Conservation (phyloP, 2,888 invertebrate genomes). For the Atrina japonica region DNA sequence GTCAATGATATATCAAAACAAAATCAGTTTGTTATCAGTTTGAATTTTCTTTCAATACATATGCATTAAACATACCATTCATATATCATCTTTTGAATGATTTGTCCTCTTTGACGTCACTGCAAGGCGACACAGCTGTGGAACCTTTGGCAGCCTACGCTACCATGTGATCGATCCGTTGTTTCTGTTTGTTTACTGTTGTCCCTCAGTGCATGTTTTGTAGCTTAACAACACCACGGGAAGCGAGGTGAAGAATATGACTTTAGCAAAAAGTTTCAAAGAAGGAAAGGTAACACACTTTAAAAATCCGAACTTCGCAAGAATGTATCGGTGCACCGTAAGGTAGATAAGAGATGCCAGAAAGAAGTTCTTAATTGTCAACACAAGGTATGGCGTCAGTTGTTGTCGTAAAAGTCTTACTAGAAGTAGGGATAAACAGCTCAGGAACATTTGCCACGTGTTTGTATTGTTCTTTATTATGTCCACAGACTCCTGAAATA, state of each 20-base stretch:
- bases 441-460: conserved; percentile 9
- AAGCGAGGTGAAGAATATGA: neutral
- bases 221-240: neutral
- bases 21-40: too few relatives aligned
- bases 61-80: too few relatives aligned
- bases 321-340: conserved; percentile 18
- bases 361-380: neutral
- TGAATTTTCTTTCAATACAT: too few relatives aligned
- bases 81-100: too few relatives aligned
- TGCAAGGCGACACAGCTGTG: too few relatives aligned
- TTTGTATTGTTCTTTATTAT: conserved; percentile 14
- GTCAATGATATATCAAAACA: too few relatives aligned
- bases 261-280: neutral
- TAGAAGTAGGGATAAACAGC: neutral
- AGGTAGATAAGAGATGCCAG: conserved; percentile 3
- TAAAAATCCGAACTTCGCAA: conserved; percentile 15
- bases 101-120: too few relatives aligned
- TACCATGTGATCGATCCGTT: too few relatives aligned
- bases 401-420: neutral
- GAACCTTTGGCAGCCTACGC: too few relatives aligned
- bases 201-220: too few relatives aligned
- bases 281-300: conserved; percentile 9
- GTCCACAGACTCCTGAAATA: conserved; percentile 3
- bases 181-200: too few relatives aligned
- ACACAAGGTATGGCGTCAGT: neutral